Base-by-base conservation (phyloP, 2,888 invertebrate genomes). In the Agonopterix heracliana region DNA sequence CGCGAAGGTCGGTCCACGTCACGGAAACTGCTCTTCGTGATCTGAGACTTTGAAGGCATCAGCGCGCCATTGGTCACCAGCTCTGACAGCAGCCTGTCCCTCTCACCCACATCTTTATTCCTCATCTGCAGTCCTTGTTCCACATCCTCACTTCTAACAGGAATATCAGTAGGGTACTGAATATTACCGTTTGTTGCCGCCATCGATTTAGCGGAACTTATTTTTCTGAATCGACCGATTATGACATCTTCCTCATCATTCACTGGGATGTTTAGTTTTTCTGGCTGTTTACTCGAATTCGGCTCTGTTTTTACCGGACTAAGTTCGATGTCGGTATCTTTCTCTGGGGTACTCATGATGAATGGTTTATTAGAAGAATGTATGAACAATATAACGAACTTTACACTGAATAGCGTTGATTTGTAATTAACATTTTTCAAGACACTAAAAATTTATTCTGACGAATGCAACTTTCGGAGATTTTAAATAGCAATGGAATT, bases 1-100 rank as follows among this genome's bases (percentile, higher is more conserved):
- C 92, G 77, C 0, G 91, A 90, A 0, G 91, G 91, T 68, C 91
- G 91, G 61, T 92, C 92, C 4, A 84, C 64, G 67, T 92, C 91
- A 43, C 92, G 87, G 65, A 92, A 91, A 69, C 92, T 92, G 65
- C 91, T 92, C 65, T 91, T 91, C 3, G 91, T 90, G 13, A 81
- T 62, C 0, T 78, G 74, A 1, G 75, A 72, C 50, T 61, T 71
- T 3, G 59, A 40, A 1, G 68, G 55, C n/a, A 67, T 68, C 13
- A 71, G 57, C 1, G 57, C 61, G 1, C 70, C 74, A 52, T 77
- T 78, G 1, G 61, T 67, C 14, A 61, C 58, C 9, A 61, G 43
- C 1, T 79, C 80, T 0, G 71, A 63, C 13, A 81, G 51, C 26
- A 84, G 59, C 45, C 75, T 78, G 12, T 87, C 86, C 35, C 67